Conservation (phyloP, 2,113 vertebrate species). For the Gobio gobio region DNA sequence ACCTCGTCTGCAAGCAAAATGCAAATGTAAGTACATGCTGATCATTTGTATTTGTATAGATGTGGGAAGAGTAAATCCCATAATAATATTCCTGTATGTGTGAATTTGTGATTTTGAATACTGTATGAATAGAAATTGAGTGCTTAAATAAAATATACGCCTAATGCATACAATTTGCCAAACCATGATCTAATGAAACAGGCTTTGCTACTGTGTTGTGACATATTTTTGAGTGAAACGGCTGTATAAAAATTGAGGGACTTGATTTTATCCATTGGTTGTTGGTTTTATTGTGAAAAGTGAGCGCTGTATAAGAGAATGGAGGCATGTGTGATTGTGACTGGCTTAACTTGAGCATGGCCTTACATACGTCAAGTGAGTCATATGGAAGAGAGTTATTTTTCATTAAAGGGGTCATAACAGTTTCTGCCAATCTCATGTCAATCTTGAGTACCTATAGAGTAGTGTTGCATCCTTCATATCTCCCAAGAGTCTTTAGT, state of each 20-base stretch:
- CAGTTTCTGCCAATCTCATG: too few relatives aligned
- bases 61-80: neutral
- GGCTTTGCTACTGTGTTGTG: neutral
- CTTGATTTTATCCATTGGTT: neutral
- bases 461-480: too few relatives aligned
- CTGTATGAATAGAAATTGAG: neutral
- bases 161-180: too few relatives aligned
- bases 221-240: neutral
- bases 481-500: too few relatives aligned
- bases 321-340: neutral
- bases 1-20: neutral
- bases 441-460: too few relatives aligned
- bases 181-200: neutral
- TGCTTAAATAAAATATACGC: too few relatives aligned
- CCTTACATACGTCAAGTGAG: neutral
- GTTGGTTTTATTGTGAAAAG: neutral
- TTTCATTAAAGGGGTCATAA: too few relatives aligned
- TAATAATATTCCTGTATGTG: neutral
- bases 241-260: neutral
- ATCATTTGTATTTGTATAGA: neutral
- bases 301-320: neutral
- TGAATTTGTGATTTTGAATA: neutral
- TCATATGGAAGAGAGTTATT: neutral
- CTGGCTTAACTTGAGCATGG: too few relatives aligned
- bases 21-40: neutral